phyloP scores from a whole-genome alignment of 2,797 vertebrate genomes.

The Chromobotia macracanthus region DNA sequence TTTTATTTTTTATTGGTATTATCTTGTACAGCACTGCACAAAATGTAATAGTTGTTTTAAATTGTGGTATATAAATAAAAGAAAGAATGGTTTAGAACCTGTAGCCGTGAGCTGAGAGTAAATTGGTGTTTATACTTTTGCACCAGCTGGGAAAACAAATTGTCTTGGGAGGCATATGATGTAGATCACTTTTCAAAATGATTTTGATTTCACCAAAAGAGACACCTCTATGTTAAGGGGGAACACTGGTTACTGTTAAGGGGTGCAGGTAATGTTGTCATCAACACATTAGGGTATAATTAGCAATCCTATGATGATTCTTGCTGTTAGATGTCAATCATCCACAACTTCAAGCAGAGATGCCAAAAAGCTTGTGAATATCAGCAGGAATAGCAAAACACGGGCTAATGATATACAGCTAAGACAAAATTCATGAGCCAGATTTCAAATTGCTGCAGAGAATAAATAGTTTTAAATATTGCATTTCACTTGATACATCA shows the following conservation, averaged over 20 bases:
- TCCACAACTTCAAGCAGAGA: conserved; percentile 19
- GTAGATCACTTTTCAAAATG: conserved; percentile 17
- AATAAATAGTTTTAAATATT: neutral
- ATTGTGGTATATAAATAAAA: too few species aligned
- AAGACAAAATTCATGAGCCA: neutral
- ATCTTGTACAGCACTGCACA: too few species aligned
- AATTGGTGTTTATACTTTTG: conserved; percentile 24
- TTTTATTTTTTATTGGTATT: too few species aligned
- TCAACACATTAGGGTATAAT: conserved; percentile 35
- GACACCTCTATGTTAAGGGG: conserved; percentile 6
- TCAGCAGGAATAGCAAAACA: conserved; percentile 33
- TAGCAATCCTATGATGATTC: conserved; percentile 44
- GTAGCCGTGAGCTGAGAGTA: conserved; percentile 26
- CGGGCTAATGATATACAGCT: neutral
- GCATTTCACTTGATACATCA: neutral
- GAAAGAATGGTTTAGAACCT: neutral
- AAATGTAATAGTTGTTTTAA: too few species aligned
- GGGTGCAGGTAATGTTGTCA: conserved; percentile 30
- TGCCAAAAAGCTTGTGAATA: conserved; percentile 14
- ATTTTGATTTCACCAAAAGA: conserved; percentile 15
- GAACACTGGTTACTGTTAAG: neutral
- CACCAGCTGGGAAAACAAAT: conserved; percentile 41
- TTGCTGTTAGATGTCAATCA: conserved; percentile 38
- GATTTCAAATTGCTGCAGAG: neutral
- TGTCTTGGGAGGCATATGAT: conserved; percentile 5